Evolutionary conservation across 2,113 vertebrate species (phyloP).

Genomic region (Prietella phreatophila): DNA sequence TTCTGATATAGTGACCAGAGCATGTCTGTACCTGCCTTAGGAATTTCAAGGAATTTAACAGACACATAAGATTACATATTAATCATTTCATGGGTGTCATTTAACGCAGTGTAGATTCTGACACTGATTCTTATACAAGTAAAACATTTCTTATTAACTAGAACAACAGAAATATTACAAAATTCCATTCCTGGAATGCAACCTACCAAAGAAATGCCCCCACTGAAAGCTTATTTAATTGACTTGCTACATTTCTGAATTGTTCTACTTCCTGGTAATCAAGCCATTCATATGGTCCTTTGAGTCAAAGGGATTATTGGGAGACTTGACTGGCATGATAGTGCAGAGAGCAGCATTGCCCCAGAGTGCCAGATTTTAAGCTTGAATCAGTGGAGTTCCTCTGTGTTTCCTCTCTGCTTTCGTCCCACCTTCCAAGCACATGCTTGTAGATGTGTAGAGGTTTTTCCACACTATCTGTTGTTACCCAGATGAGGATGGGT

Average conservation of each 20-base stretch:
- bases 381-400: neutral
- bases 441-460: neutral
- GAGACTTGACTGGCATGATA: neutral
- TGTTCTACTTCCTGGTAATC: neutral
- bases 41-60: neutral
- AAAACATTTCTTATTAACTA: neutral
- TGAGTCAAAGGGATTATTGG: neutral
- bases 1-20: neutral
- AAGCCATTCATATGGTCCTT: neutral
- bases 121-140: neutral
- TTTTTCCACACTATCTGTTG: no score
- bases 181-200: neutral
- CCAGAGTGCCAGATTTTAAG: neutral
- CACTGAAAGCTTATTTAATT: neutral
- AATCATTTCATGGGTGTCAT: neutral
- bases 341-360: neutral
- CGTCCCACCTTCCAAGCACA: neutral
- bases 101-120: neutral
- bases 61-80: constrained; percentile 1
- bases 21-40: constrained; percentile 18
- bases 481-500: no score
- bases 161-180: neutral
- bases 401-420: neutral
- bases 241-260: neutral
- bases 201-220: neutral